Conservation (phyloP, 2,888 invertebrate species). For the Volucella bombylans region DNA sequence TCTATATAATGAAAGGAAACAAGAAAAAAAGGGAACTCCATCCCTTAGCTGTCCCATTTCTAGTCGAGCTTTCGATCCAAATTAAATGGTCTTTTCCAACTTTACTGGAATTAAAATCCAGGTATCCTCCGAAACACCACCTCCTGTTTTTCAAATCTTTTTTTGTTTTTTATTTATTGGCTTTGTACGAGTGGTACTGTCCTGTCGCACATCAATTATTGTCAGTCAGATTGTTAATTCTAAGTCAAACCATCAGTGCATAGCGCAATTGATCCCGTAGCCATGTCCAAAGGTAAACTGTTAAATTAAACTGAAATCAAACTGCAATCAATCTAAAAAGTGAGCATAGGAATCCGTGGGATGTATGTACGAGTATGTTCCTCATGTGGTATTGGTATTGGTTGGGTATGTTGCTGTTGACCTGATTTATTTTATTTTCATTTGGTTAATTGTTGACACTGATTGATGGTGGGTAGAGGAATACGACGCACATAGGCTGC, state of each 20-base stretch:
- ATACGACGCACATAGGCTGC: conserved; percentile 18
- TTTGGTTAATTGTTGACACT: conserved; percentile 59
- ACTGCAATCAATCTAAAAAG: conserved; percentile 62
- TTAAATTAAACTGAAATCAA: conserved; percentile 70
- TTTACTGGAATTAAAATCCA: conserved; percentile 45
- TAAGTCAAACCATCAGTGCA: conserved; percentile 63
- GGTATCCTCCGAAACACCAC: background rate
- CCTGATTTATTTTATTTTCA: conserved; percentile 19
- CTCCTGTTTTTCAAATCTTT: background rate
- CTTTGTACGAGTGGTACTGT: conserved; percentile 12
- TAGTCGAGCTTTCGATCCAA: conserved; percentile 46
- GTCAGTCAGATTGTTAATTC: conserved; percentile 71
- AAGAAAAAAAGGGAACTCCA: conserved; percentile 25
- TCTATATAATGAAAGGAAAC: background rate
- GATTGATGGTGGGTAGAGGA: conserved; percentile 45
- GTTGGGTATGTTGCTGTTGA: conserved; percentile 27
- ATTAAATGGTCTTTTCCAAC: conserved; percentile 53
- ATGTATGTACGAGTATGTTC: background rate
- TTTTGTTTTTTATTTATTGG: conserved; percentile 12
- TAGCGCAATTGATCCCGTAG: conserved; percentile 46
- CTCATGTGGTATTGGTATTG: conserved; percentile 20
- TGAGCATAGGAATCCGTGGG: conserved; percentile 10
- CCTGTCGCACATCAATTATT: conserved; percentile 66
- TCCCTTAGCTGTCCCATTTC: conserved; percentile 46
- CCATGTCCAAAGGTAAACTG: conserved; percentile 62